Evolutionary conservation across 1,140 invertebrate species (phyloP).

Genomic region (Dufourea novaeangliae): DNA sequence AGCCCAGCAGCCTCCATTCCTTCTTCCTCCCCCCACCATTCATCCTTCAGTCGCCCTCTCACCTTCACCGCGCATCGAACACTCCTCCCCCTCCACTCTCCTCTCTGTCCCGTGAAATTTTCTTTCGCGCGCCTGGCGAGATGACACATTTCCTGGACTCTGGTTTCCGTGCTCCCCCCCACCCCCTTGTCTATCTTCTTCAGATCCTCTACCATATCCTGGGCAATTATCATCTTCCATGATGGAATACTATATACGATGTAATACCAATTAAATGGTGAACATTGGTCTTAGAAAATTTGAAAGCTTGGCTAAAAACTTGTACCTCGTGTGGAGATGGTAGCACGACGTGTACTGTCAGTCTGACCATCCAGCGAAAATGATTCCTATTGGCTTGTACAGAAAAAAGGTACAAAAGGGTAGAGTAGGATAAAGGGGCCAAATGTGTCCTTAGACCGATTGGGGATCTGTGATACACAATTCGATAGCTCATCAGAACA

Average conservation of each 20-base stretch:
- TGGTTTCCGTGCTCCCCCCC: background rate
- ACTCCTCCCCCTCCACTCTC: background rate
- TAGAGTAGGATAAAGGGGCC: too few relatives aligned
- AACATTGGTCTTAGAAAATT: too few relatives aligned
- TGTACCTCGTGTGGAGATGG: too few relatives aligned
- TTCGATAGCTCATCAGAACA: too few relatives aligned
- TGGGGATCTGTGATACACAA: too few relatives aligned
- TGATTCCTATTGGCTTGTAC: too few relatives aligned
- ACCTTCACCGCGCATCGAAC: constrained; percentile 14
- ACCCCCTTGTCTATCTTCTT: background rate
- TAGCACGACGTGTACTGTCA: too few relatives aligned
- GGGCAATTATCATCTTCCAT: background rate
- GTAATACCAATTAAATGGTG: too few relatives aligned
- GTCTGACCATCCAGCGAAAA: too few relatives aligned
- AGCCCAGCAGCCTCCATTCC: constrained; percentile 3
- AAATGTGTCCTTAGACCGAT: too few relatives aligned
- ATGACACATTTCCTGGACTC: constrained; percentile 5
- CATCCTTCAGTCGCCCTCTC: constrained; percentile 37
- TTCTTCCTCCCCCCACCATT: background rate
- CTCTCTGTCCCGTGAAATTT: constrained; percentile 5
- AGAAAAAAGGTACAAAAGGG: too few relatives aligned
- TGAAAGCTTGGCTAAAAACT: background rate
- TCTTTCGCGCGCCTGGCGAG: background rate
- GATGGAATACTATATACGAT: too few relatives aligned
- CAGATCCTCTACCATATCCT: background rate